These are phyloP conservation scores for Xestia ashworthii DNA, from an alignment of 2,888 invertebrate species.

Conservation along the genomic window DNA sequence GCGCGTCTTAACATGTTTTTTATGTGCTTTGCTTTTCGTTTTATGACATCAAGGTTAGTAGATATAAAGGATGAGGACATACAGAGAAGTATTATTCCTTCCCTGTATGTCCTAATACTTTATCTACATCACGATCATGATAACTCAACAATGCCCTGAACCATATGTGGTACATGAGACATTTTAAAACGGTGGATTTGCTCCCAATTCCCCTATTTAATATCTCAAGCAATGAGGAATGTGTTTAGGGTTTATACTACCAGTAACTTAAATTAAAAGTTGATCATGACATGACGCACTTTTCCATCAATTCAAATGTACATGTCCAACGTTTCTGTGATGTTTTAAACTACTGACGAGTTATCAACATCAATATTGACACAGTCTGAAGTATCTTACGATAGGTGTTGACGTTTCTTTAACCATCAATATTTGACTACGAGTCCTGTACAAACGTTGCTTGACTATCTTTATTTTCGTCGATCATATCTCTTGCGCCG, in stretches of 20 bases:
- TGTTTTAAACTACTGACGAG: neutral
- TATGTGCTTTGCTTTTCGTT: neutral
- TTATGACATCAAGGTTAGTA: neutral
- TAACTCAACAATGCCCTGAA: too few relatives aligned
- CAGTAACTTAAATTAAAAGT: too few relatives aligned
- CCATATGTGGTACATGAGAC: too few relatives aligned
- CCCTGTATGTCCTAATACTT: too few relatives aligned
- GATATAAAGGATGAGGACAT: neutral
- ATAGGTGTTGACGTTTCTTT: neutral
- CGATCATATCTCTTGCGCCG: neutral
- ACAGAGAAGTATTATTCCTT: neutral
- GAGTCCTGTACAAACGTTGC: neutral
- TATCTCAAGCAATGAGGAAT: too few relatives aligned
- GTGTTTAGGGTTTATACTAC: too few relatives aligned
- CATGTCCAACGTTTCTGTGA: neutral
- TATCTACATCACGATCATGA: too few relatives aligned
- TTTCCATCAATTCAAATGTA: neutral
- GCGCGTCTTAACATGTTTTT: too few relatives aligned
- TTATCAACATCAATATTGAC: neutral
- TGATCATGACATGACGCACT: neutral
- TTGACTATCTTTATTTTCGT: neutral
- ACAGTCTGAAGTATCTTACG: constrained; percentile 2
- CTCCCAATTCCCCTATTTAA: too few relatives aligned
- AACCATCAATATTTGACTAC: neutral
- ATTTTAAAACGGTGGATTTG: too few relatives aligned